A percentile compares a stretch with the other conserved stretches of the same genome.
phyloP scores from a whole-genome alignment of 2,113 vertebrate genomes.

The Albula glossodonta region DNA sequence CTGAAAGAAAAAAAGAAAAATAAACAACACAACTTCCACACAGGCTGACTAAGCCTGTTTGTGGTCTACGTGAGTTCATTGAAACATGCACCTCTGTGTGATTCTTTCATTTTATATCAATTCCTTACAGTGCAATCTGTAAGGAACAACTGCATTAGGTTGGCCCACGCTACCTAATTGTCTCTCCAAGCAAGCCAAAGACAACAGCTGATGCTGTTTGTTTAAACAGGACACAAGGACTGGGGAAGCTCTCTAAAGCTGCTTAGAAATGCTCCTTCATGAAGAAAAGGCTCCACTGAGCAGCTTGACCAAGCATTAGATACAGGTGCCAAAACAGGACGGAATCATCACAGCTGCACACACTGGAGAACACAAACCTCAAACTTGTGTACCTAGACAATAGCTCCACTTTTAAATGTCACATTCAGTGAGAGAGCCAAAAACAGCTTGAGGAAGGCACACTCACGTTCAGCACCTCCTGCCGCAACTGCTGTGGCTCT shows the following conservation, averaged over 20 bases:
- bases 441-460: neutral
- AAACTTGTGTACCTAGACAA: too few species aligned
- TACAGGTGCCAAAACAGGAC: neutral
- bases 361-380: neutral
- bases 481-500: conserved; percentile 91
- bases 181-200: neutral
- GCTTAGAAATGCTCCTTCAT: too few species aligned
- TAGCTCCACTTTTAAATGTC: too few species aligned
- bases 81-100: too few species aligned
- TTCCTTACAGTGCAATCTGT: neutral
- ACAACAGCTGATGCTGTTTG: neutral
- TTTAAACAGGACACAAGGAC: neutral
- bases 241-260: neutral
- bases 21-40: neutral
- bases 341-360: too few species aligned
- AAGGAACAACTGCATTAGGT: neutral
- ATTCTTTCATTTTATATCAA: neutral
- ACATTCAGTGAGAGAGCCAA: neutral
- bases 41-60: neutral
- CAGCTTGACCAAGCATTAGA: neutral
- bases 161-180: neutral
- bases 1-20: neutral
- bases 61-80: too few species aligned
- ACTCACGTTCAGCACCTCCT: conserved; percentile 93
- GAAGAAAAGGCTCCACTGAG: neutral